phyloP scores from a whole-genome alignment of 2,113 vertebrate genomes.

The Callaeas wilsoni region DNA sequence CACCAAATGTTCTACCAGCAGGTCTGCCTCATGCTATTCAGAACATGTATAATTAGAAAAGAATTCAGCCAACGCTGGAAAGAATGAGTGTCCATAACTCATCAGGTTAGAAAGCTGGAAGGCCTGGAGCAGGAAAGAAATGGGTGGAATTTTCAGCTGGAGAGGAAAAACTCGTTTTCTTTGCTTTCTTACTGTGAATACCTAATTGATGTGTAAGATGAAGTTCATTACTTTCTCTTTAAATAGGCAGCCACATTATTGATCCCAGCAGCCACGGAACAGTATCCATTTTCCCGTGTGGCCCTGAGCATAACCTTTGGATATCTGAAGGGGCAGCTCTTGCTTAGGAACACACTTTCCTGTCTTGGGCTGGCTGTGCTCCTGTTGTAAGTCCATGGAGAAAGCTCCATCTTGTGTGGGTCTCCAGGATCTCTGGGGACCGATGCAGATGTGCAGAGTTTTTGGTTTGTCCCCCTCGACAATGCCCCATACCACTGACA shows the following conservation, averaged over 20 bases:
- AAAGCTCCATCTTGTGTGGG: not conserved
- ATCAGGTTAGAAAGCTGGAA: conserved; percentile 47
- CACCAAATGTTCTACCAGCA: conserved; percentile 61
- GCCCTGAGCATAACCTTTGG: not conserved
- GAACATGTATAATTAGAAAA: conserved; percentile 67
- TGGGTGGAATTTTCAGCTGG: not conserved
- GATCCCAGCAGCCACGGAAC: not conserved
- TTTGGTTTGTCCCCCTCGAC: not conserved
- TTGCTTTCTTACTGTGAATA: not conserved
- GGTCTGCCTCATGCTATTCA: conserved; percentile 27
- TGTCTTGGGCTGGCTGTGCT: not conserved
- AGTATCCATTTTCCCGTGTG: not conserved
- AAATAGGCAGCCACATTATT: not conserved
- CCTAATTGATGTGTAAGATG: not conserved
- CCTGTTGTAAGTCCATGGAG: not conserved
- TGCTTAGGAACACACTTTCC: not conserved
- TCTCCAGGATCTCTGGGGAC: not conserved
- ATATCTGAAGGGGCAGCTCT: not conserved
- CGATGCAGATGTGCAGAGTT: not conserved
- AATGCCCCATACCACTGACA: not conserved
- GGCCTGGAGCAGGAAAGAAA: not conserved
- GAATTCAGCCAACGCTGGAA: conserved; percentile 17
- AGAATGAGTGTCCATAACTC: conserved; percentile 55
- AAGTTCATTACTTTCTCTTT: not conserved
- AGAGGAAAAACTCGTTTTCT: not conserved